Conservation (phyloP, 2,888 invertebrate genomes). For the Fragum sueziense region DNA sequence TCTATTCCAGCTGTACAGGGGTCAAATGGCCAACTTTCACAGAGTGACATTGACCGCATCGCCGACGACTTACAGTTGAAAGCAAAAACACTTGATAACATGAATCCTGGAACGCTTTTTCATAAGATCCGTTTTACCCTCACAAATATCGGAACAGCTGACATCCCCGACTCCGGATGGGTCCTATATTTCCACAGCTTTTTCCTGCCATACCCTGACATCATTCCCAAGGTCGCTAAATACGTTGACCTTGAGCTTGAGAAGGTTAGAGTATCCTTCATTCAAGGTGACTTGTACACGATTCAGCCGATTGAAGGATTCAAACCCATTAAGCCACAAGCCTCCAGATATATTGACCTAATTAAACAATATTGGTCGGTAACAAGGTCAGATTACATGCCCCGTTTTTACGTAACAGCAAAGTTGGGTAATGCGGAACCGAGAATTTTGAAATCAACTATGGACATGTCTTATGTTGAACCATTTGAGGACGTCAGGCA, state of each 20-base stretch:
- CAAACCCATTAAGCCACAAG: slow-evolving; percentile 40
- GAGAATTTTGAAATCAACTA: slow-evolving; percentile 62
- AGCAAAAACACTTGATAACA: slow-evolving; percentile 55
- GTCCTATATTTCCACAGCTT: slow-evolving; percentile 71
- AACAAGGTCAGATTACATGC: slow-evolving; percentile 67
- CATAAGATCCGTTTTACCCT: slow-evolving; percentile 50
- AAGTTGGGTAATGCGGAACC: slow-evolving; percentile 45
- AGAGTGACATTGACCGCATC: slow-evolving; percentile 42
- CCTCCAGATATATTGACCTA: slow-evolving; percentile 39
- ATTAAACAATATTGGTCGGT: slow-evolving; percentile 63
- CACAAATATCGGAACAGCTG: slow-evolving; percentile 39
- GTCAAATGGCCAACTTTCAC: slow-evolving; percentile 4
- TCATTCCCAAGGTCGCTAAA: slow-evolving; percentile 55
- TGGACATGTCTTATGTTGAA: slow-evolving; percentile 60
- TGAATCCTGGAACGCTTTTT: slow-evolving; percentile 27
- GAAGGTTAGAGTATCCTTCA: slow-evolving; percentile 54
- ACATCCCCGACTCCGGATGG: slow-evolving; percentile 61
- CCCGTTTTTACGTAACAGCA: slow-evolving; percentile 68
- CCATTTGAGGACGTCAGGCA: slow-evolving; percentile 64
- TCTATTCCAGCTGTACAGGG: neutral
- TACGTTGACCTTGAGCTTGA: slow-evolving; percentile 43
- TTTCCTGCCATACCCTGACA: slow-evolving; percentile 66
- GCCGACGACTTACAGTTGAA: slow-evolving; percentile 43
- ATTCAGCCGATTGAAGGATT: slow-evolving; percentile 61
- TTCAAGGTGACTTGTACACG: slow-evolving; percentile 66